Evolutionary conservation across 1,140 invertebrate species (phyloP), one percentile per base, ranked within the genome.

Genomic region (Mycetomoellerius zeteki): DNA sequence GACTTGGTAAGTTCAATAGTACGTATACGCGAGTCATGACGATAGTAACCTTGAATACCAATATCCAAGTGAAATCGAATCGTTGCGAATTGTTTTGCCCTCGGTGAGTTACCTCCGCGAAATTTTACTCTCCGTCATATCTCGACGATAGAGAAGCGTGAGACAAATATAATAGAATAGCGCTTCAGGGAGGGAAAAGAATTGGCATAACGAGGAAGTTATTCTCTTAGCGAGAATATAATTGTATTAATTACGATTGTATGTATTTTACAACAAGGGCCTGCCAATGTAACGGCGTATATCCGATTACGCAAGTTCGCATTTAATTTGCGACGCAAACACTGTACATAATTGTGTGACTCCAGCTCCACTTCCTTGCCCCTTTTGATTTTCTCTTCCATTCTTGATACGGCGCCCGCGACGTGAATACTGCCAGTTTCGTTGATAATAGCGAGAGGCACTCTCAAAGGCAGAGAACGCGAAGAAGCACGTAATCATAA

Each of bases 201-300:
- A 54, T 62, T 54, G 52, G 37, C 52, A 43, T 54, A 33, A 90
- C 33, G 21, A 88, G 81, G 52, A 86, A 90, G 58, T 19, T n/a
- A 16, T 43, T 75, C 12, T 71, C 64, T 85, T 73, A 81, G 43
- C 21, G 47, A 58, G 50, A 56, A 19, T 81, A 43, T 69, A 90
- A 91, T 89, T 50, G 67, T 72, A 91, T 91, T 91, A 91, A 91
- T 89, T 90, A 89, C 76, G 52, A 91, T 76, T 65, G 78, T 60
- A 80, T 27, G 71, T 67, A 77, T 19, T 60, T 30, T 60, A 16
- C 58, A 75, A 37, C 56, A 58, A 69, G 33, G 2, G 64, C 24
- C 67, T n/a, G 54, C 60, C 50, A 54, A 56, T 73, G 67, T 72
- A 81, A 27, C 50, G 71, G 27, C 56, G 37, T 24, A 30, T 43